Conservation (phyloP, 1,140 invertebrate genomes). For the Andrena cerasifolii region DNA sequence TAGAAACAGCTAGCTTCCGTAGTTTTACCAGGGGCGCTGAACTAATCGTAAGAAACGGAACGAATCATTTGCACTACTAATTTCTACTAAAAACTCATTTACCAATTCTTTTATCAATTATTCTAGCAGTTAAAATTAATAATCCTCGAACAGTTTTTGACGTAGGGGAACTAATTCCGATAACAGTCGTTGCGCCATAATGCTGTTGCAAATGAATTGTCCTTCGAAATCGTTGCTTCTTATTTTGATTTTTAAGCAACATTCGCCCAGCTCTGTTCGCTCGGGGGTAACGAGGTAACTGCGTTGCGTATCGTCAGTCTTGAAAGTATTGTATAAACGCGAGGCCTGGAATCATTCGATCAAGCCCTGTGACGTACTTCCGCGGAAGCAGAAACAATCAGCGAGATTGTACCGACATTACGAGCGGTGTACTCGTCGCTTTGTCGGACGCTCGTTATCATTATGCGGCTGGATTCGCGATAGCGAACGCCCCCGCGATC, state of each 20-base stretch:
- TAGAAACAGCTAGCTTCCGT: slow-evolving; percentile 42
- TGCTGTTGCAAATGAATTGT: too few relatives aligned
- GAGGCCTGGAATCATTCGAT: background rate
- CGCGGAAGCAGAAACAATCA: slow-evolving; percentile 4
- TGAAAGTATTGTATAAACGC: slow-evolving; percentile 6
- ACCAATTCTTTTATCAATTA: too few relatives aligned
- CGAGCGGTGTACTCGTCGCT: slow-evolving; percentile 33
- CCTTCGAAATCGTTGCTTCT: too few relatives aligned
- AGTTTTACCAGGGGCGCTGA: slow-evolving; percentile 32
- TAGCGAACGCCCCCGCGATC: slow-evolving; percentile 49
- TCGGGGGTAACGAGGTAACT: background rate
- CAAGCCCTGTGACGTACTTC: background rate
- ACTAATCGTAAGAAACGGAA: slow-evolving; percentile 4
- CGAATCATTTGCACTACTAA: slow-evolving; percentile 26
- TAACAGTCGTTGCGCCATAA: too few relatives aligned
- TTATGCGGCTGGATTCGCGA: slow-evolving; percentile 66
- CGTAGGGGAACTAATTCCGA: too few relatives aligned
- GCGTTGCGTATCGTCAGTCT: background rate
- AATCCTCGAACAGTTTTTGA: too few relatives aligned
- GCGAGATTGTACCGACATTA: slow-evolving; percentile 33
- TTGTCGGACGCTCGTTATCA: slow-evolving; percentile 56
- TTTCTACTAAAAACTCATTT: too few relatives aligned
- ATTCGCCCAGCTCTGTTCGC: too few relatives aligned
- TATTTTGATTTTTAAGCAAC: too few relatives aligned
- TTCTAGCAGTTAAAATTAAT: too few relatives aligned